Evolutionary conservation across 2,888 invertebrate species (phyloP).

Genomic region (Hoplodrina ambigua): DNA sequence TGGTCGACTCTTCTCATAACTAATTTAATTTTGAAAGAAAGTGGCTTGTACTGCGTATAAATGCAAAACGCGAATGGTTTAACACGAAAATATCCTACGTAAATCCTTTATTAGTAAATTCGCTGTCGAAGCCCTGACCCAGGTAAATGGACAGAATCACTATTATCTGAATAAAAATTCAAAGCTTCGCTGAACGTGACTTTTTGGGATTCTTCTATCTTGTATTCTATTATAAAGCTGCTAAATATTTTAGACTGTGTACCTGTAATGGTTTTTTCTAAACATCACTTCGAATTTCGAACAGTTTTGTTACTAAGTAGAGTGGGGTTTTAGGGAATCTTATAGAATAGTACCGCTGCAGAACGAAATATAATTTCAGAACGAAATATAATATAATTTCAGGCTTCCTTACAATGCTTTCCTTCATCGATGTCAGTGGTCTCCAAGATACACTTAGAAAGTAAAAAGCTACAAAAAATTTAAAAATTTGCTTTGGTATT

Average conservation of each 20-base stretch:
- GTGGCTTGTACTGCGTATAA: too few species aligned
- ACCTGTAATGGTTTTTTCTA: background rate
- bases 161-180: slow-evolving; percentile 24
- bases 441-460: too few species aligned
- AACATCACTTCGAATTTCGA: too few species aligned
- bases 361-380: background rate
- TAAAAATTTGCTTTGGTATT: too few species aligned
- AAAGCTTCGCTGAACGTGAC: slow-evolving; percentile 38
- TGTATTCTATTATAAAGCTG: background rate
- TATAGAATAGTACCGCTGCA: background rate
- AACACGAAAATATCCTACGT: background rate
- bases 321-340: background rate
- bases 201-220: slow-evolving; percentile 17
- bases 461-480: too few species aligned
- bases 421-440: too few species aligned
- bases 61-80: background rate
- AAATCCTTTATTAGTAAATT: slow-evolving; percentile 7
- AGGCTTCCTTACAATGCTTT: too few species aligned
- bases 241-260: background rate
- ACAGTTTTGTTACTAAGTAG: background rate
- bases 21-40: background rate
- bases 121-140: slow-evolving; percentile 5
- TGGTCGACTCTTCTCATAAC: too few species aligned
- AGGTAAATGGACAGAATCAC: background rate
- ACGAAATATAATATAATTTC: too few species aligned